Evolutionary conservation across 2,888 invertebrate species (phyloP).

Genomic region (Patella ulyssiponensis): DNA sequence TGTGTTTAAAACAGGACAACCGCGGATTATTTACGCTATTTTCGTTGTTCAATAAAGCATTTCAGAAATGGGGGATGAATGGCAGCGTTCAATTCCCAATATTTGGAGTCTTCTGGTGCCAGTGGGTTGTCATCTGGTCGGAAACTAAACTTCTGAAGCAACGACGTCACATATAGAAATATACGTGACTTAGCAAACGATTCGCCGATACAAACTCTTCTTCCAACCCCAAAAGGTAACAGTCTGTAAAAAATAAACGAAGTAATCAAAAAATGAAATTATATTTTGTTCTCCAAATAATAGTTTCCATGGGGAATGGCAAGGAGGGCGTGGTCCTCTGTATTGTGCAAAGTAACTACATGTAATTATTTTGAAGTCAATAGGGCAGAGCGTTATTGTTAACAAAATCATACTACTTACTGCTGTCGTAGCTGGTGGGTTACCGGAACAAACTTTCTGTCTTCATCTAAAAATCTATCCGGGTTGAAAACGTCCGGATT

Average conservation of each 20-base stretch:
- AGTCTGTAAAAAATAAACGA: not conserved
- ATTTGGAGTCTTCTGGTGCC: not conserved
- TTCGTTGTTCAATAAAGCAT: not conserved
- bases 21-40: too few relatives aligned
- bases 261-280: too few relatives aligned
- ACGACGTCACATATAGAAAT: not conserved
- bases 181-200: not conserved
- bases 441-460: slow-evolving; percentile 45
- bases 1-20: too few relatives aligned
- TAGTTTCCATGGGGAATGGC: too few relatives aligned
- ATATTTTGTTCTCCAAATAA: too few relatives aligned
- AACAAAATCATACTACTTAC: not conserved
- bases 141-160: not conserved
- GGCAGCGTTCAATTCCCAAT: not conserved
- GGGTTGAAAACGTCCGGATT: slow-evolving; percentile 50
- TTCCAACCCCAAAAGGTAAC: not conserved
- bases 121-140: not conserved
- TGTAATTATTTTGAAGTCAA: too few relatives aligned
- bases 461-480: slow-evolving; percentile 49
- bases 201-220: slow-evolving; percentile 1
- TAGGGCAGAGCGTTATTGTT: too few relatives aligned
- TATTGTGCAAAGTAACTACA: too few relatives aligned
- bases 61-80: not conserved
- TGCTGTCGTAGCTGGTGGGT: not conserved
- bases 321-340: too few relatives aligned